Evolutionary conservation across 2,888 invertebrate species (phyloP).

Genomic region (Lithophane semibrunnea): DNA sequence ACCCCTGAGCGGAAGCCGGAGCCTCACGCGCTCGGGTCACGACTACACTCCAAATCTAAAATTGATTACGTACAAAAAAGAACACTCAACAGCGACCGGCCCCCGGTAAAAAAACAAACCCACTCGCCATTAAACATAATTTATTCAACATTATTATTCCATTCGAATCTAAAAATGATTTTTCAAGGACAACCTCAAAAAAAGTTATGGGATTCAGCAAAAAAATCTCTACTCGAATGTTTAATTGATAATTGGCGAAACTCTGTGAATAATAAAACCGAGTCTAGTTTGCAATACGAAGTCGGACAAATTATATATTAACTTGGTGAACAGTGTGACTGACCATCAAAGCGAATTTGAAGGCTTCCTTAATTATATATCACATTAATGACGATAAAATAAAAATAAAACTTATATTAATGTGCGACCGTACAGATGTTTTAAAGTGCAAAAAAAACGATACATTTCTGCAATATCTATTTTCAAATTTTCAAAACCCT

Average conservation of each 20-base stretch:
- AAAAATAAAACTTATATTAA: neutral
- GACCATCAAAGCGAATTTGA: slow-evolving; percentile 14
- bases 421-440: neutral
- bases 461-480: neutral
- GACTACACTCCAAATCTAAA: slow-evolving; percentile 87
- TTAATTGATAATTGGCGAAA: slow-evolving; percentile 75
- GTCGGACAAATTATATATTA: slow-evolving; percentile 30
- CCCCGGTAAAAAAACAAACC: slow-evolving; percentile 77
- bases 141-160: slow-evolving; percentile 84
- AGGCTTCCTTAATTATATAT: neutral
- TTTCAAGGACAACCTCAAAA: slow-evolving; percentile 71
- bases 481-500: neutral
- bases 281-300: slow-evolving; percentile 50
- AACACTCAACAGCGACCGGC: slow-evolving; percentile 72
- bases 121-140: slow-evolving; percentile 84
- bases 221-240: slow-evolving; percentile 64
- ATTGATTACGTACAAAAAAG: slow-evolving; percentile 85
- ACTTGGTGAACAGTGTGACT: neutral
- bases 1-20: slow-evolving; percentile 80
- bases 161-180: slow-evolving; percentile 76
- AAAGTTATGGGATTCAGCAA: slow-evolving; percentile 64
- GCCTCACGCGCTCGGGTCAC: slow-evolving; percentile 83
- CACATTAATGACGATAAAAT: neutral
- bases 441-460: neutral
- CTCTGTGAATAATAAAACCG: slow-evolving; percentile 66